Conservation (phyloP, 2,888 invertebrate species). For the Ochropleura plecta region DNA sequence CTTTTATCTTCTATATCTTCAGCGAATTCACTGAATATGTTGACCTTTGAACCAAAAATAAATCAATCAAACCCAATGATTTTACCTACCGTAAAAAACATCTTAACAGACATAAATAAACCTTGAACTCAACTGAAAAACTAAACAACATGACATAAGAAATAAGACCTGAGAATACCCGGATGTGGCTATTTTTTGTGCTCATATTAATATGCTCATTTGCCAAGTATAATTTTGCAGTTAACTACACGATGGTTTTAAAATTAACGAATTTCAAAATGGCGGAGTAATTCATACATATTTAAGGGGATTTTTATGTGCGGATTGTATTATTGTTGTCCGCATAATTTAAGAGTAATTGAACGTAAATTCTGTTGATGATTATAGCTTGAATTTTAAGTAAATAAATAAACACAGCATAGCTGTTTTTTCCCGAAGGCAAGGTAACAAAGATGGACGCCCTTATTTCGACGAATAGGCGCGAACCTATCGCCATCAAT, state of each 20-base stretch:
- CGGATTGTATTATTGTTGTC: conserved; percentile 27
- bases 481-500: not conserved
- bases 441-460: not conserved
- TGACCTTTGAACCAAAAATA: conserved; percentile 1
- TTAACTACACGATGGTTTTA: conserved; percentile 41
- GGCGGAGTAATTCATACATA: conserved; percentile 31
- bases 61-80: conserved; percentile 15
- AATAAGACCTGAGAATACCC: conserved; percentile 37
- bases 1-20: not conserved
- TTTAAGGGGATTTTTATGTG: conserved; percentile 23
- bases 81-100: conserved; percentile 6
- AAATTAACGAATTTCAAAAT: conserved; percentile 61
- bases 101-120: conserved; percentile 10
- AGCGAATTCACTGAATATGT: not conserved
- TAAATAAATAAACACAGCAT: not conserved
- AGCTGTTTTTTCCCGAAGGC: not conserved
- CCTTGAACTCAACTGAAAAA: conserved; percentile 56
- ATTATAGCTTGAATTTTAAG: not conserved
- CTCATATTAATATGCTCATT: conserved; percentile 56
- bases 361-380: conserved; percentile 9
- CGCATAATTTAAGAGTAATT: conserved; percentile 36
- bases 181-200: conserved; percentile 57
- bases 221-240: conserved; percentile 53
- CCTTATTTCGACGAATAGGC: not conserved
- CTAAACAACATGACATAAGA: conserved; percentile 22